These are phyloP conservation scores for Illadopsis cleaveri DNA, from an alignment of 2,113 vertebrate species.

Conservation along the genomic window DNA sequence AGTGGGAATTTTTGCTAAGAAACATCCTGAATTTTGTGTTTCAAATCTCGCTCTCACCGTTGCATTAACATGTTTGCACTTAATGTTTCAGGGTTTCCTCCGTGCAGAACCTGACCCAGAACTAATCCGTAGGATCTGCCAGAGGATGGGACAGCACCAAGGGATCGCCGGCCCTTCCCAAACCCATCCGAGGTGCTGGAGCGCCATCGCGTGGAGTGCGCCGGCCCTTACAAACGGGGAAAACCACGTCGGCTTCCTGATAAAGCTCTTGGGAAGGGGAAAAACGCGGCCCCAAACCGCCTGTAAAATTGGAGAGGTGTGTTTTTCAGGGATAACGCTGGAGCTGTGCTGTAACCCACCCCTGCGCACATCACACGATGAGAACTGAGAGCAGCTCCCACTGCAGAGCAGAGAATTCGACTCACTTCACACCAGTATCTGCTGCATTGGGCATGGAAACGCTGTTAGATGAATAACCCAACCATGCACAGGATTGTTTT, in stretches of 20 bases:
- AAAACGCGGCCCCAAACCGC: fast-evolving
- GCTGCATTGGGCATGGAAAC: not conserved
- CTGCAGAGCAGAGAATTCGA: not conserved
- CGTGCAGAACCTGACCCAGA: constrained; percentile 17
- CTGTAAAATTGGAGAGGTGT: fast-evolving
- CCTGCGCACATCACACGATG: fast-evolving
- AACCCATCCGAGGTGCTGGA: constrained; percentile 39
- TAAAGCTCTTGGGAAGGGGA: not conserved
- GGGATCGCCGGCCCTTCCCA: not conserved
- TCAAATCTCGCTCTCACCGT: not conserved
- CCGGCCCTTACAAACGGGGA: not conserved
- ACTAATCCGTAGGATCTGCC: not conserved
- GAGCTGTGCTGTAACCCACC: not conserved
- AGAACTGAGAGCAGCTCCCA: not conserved
- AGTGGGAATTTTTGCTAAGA: constrained; percentile 2
- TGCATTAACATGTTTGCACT: constrained; percentile 7
- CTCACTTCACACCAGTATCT: fast-evolving
- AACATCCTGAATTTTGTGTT: constrained; percentile 23
- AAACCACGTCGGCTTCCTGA: fast-evolving
- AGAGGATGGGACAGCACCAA: constrained; percentile 17
- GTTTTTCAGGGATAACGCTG: not conserved
- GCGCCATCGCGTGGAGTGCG: constrained; percentile 62
- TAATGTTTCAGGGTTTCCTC: constrained; percentile 43
- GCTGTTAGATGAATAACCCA: not conserved
- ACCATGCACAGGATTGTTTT: fast-evolving